phyloP scores from a whole-genome alignment of 2,888 invertebrate species.

The Coleophora deauratella region DNA sequence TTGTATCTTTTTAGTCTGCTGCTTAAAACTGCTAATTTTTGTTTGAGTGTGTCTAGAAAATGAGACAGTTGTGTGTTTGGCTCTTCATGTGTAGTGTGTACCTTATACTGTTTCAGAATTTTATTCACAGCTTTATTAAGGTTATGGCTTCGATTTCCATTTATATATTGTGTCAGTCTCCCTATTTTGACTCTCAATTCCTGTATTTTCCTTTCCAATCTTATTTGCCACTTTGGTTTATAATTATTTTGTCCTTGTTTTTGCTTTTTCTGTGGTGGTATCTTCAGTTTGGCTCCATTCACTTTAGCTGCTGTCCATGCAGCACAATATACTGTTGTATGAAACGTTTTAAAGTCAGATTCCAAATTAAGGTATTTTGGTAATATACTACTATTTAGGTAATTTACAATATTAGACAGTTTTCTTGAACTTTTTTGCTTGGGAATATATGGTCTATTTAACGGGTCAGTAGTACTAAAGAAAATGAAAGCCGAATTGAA shows the following conservation, averaged over 20 bases:
- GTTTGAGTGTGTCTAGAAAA: conserved; percentile 10
- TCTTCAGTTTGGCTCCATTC: conserved; percentile 1
- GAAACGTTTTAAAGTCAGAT: conserved; percentile 3
- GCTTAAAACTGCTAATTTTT: conserved; percentile 6
- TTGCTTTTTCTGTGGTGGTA: background rate
- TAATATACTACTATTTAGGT: conserved; percentile 5
- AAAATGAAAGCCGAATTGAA: no score
- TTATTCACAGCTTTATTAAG: conserved; percentile 1
- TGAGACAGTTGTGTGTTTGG: conserved; percentile 6
- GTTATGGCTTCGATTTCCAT: no score
- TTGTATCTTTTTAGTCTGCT: conserved; percentile 7
- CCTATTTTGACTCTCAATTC: no score
- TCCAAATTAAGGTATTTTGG: conserved; percentile 3
- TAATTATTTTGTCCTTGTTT: background rate
- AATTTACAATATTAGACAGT: no score
- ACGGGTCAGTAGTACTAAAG: no score
- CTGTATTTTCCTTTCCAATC: conserved; percentile 8
- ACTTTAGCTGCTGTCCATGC: conserved; percentile 9
- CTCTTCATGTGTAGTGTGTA: conserved; percentile 10
- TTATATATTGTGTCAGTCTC: no score
- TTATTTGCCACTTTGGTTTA: conserved; percentile 11
- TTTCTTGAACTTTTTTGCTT: no score
- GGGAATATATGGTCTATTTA: no score
- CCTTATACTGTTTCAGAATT: conserved; percentile 9
- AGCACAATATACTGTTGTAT: no score